Percentiles rank a stretch among this genome's conserved stretches.
Conservation (phyloP, 2,888 invertebrate genomes). For the Protodeltote pygarga region DNA sequence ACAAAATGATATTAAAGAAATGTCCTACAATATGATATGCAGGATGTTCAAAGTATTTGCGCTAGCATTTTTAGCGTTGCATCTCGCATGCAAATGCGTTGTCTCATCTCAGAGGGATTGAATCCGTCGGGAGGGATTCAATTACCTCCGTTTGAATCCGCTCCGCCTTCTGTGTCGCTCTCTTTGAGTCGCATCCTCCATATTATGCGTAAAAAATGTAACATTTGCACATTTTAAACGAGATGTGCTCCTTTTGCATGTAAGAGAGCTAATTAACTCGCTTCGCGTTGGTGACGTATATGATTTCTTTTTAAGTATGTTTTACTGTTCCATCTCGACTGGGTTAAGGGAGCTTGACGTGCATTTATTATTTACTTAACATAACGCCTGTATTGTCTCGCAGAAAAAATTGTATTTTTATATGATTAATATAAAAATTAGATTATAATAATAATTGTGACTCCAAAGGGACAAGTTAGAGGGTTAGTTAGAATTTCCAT, state of each 20-base stretch:
- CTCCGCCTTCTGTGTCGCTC: conserved; percentile 23
- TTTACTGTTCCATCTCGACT: too few relatives aligned
- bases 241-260: conserved; percentile 1
- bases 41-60: conserved; percentile 28
- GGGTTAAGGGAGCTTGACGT: too few relatives aligned
- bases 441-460: too few relatives aligned
- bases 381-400: too few relatives aligned
- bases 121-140: conserved; percentile 58
- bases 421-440: too few relatives aligned
- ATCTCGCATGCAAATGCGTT: conserved; percentile 60
- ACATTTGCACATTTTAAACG: conserved; percentile 1
- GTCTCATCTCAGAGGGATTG: conserved; percentile 53
- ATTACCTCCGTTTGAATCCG: conserved; percentile 59
- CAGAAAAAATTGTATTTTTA: too few relatives aligned
- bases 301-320: background rate
- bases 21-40: conserved; percentile 18
- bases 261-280: conserved; percentile 2
- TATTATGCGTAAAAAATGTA: conserved; percentile 31
- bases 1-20: conserved; percentile 1
- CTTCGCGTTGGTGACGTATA: background rate
- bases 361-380: too few relatives aligned
- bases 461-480: too few relatives aligned
- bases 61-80: conserved; percentile 47
- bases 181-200: conserved; percentile 17
- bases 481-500: too few relatives aligned